phyloP scores from a whole-genome alignment of 2,797 vertebrate genomes.

The Tauraco hartlaubi region DNA sequence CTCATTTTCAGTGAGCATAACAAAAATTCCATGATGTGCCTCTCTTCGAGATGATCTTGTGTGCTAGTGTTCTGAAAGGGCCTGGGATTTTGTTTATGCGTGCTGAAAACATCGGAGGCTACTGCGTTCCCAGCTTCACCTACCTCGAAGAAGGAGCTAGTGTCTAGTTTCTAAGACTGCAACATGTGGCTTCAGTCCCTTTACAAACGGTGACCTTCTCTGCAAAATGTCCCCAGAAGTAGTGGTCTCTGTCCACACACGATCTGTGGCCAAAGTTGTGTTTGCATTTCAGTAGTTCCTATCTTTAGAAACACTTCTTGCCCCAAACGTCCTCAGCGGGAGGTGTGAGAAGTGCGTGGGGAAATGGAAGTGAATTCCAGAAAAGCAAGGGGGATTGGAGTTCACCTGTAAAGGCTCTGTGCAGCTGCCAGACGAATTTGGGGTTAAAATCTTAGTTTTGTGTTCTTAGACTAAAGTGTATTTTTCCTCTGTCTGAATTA shows the following conservation, averaged over 20 bases:
- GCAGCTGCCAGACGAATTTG: not conserved
- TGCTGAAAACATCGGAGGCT: not conserved
- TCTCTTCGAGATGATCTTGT: not conserved
- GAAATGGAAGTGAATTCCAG: not conserved
- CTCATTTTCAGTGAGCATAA: not conserved
- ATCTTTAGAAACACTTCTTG: not conserved
- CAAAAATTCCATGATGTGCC: not conserved
- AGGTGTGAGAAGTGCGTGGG: not conserved
- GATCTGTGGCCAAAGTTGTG: not conserved
- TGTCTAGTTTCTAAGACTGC: not conserved
- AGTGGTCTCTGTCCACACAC: not conserved
- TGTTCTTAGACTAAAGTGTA: not conserved
- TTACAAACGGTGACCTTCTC: not conserved
- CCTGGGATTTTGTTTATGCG: not conserved
- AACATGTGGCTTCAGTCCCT: rapidly evolving
- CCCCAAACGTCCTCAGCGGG: not conserved
- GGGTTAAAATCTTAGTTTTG: not conserved
- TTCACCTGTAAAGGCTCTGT: not conserved
- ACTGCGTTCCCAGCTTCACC: not conserved
- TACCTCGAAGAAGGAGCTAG: not conserved
- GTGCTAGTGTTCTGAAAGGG: not conserved
- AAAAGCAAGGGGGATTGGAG: not conserved
- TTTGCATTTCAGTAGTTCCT: not conserved
- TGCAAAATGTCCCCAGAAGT: not conserved
- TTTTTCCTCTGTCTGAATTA: not conserved